Percentiles rank a stretch among this genome's conserved stretches.
Evolutionary conservation across 2,888 invertebrate species (phyloP).

Genomic region (Chaetoderma sp.): DNA sequence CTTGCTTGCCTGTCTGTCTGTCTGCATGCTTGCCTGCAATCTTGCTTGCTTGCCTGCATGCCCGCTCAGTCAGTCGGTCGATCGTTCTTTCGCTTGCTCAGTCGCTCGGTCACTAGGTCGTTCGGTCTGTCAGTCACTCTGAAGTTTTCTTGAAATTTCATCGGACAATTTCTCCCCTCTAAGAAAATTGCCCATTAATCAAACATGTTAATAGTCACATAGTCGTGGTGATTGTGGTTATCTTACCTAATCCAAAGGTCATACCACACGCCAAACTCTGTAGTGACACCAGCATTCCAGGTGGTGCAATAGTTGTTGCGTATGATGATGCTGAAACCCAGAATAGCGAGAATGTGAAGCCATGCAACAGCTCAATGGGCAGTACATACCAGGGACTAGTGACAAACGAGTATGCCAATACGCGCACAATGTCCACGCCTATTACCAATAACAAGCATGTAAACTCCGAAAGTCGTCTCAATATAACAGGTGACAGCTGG

Average conservation of each 20-base stretch:
- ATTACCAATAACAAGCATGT: slow-evolving; percentile 87
- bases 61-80: too few species aligned
- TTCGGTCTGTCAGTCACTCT: too few species aligned
- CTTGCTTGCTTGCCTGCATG: too few species aligned
- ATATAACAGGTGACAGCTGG: slow-evolving; percentile 85
- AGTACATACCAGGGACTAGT: slow-evolving; percentile 85
- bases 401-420: slow-evolving; percentile 83
- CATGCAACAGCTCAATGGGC: slow-evolving; percentile 87
- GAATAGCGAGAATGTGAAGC: slow-evolving; percentile 89
- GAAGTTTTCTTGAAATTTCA: too few species aligned
- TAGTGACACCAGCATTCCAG: slow-evolving; percentile 26
- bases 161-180: too few species aligned
- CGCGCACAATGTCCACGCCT: slow-evolving; percentile 82
- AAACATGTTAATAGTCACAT: too few species aligned
- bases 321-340: slow-evolving; percentile 90
- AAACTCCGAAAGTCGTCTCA: slow-evolving; percentile 79
- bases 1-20: too few species aligned
- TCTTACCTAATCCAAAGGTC: slow-evolving; percentile 35
- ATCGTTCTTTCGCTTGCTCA: too few species aligned
- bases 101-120: too few species aligned
- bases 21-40: too few species aligned
- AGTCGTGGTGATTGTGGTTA: too few species aligned
- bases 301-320: slow-evolving; percentile 69
- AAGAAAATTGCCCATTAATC: too few species aligned
- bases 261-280: slow-evolving; percentile 35